phyloP scores from a whole-genome alignment of 1,140 invertebrate species.

The Neodiprion virginianus region DNA sequence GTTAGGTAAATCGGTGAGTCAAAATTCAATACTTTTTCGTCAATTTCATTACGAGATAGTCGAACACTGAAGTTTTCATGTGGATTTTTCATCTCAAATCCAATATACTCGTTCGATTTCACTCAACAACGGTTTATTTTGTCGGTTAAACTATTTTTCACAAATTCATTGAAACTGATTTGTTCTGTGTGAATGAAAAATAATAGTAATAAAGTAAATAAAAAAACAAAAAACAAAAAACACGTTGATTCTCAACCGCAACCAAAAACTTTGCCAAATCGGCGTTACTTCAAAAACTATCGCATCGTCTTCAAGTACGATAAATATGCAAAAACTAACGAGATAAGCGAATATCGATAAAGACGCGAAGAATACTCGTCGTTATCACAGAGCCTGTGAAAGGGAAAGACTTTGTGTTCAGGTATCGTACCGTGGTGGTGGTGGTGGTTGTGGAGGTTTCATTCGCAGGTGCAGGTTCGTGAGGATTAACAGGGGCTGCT shows the following conservation, averaged over 20 bases:
- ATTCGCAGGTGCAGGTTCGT: slow-evolving; percentile 14
- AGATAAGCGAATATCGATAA: neutral
- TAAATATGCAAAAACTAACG: neutral
- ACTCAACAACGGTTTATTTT: too few relatives aligned
- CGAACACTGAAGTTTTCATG: too few relatives aligned
- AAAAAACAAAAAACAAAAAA: neutral
- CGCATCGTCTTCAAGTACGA: neutral
- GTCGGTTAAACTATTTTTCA: too few relatives aligned
- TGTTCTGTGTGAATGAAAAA: too few relatives aligned
- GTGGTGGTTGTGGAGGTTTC: neutral
- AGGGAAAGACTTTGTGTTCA: too few relatives aligned
- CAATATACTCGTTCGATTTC: too few relatives aligned
- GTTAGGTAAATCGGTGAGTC: too few relatives aligned
- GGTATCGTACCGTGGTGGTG: slow-evolving; percentile 26
- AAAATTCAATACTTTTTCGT: too few relatives aligned
- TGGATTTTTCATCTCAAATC: too few relatives aligned
- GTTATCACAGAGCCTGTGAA: neutral
- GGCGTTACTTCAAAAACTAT: neutral
- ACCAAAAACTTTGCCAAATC: neutral
- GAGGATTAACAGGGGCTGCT: slow-evolving; percentile 9
- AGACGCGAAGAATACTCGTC: neutral
- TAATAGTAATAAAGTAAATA: neutral
- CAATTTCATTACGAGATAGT: too few relatives aligned
- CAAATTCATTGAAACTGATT: too few relatives aligned
- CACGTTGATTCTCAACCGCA: neutral